Conservation (phyloP, 2,113 vertebrate species). For the Marmota monax region DNA sequence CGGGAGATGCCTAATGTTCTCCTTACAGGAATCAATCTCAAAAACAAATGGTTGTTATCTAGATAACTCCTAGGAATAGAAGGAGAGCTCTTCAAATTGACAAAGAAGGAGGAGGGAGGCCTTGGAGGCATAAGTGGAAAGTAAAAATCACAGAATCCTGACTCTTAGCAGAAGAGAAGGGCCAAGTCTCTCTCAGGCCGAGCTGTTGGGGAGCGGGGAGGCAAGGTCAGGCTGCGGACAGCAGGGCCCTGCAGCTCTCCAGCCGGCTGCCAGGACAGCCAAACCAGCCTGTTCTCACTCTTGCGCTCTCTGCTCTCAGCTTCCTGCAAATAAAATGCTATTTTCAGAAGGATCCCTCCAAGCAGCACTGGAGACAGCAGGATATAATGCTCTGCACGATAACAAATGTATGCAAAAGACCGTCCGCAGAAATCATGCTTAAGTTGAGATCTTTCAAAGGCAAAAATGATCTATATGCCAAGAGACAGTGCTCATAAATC, state of each 20-base stretch:
- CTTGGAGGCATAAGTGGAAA: neutral
- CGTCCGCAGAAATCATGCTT: conserved; percentile 40
- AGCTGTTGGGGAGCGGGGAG: neutral
- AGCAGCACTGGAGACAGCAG: conserved; percentile 24
- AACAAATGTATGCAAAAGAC: conserved; percentile 58
- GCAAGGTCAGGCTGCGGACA: neutral
- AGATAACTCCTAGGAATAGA: conserved; percentile 27
- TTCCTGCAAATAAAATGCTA: conserved; percentile 37
- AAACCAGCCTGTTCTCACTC: neutral
- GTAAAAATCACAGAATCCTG: conserved; percentile 1
- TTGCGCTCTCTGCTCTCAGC: neutral
- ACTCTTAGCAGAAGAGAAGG: neutral
- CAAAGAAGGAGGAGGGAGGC: neutral
- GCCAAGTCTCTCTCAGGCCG: neutral
- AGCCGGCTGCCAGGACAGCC: neutral
- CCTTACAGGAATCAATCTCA: conserved; percentile 44
- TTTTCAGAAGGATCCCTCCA: conserved; percentile 70
- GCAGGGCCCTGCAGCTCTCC: neutral
- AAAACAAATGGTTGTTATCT: conserved; percentile 66
- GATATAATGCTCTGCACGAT: neutral
- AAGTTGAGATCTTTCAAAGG: conserved; percentile 46
- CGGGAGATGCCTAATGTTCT: neutral
- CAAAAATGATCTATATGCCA: neutral
- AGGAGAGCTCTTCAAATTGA: conserved; percentile 46
- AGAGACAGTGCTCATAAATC: conserved; percentile 9